Evolutionary conservation across 1,140 invertebrate genomes (phyloP).

Genomic region (Choristoneura fumiferana): DNA sequence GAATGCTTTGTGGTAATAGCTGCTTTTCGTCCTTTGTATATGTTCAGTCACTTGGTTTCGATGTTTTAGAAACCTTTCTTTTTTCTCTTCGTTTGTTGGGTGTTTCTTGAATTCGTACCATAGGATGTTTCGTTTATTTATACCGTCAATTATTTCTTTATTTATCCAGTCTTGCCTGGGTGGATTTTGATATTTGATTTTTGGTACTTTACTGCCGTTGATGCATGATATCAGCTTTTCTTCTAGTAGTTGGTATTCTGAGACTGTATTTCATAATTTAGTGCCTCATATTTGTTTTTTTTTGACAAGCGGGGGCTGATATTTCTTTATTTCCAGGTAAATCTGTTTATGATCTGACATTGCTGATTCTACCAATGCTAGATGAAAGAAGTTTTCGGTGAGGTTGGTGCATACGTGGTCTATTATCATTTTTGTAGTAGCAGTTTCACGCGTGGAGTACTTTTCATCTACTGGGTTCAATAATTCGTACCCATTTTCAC

Average conservation of each 20-base stretch:
- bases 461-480: constrained; percentile 28
- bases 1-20: not conserved
- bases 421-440: constrained; percentile 22
- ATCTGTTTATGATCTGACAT: constrained; percentile 29
- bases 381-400: constrained; percentile 21
- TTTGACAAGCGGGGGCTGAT: not conserved
- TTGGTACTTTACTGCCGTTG: not conserved
- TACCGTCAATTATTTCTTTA: constrained; percentile 2
- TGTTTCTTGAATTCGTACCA: not conserved
- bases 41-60: not conserved
- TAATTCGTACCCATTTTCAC: constrained; percentile 24
- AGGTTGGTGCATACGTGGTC: constrained; percentile 26
- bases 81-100: not conserved
- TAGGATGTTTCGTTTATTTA: not conserved
- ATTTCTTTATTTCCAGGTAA: constrained; percentile 20
- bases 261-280: not conserved
- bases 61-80: not conserved
- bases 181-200: not conserved
- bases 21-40: not conserved
- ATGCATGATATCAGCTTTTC: not conserved
- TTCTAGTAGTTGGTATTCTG: not conserved
- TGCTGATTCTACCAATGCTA: constrained; percentile 22
- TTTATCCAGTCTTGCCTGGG: constrained; percentile 2
- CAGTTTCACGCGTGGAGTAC: constrained; percentile 26
- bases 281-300: not conserved